Conservation (phyloP, 2,797 vertebrate genomes). For the Malacoraja senta region DNA sequence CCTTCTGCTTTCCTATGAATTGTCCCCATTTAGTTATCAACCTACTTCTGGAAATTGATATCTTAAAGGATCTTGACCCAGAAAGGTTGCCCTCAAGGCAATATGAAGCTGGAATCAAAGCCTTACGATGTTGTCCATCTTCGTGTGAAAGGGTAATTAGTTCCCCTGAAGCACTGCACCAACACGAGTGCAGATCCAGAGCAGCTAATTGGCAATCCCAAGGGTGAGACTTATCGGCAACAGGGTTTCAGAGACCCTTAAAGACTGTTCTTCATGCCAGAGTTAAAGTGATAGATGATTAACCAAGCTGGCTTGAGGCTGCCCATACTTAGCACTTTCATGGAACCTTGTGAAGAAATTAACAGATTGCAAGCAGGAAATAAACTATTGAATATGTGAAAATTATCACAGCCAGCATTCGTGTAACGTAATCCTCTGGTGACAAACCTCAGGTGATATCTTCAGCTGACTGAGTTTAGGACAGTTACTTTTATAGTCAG, state of each 20-base stretch:
- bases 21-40: background rate
- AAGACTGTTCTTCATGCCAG: background rate
- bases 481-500: background rate
- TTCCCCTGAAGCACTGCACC: constrained; percentile 23
- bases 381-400: background rate
- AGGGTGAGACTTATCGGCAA: background rate
- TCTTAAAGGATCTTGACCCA: background rate
- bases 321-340: background rate
- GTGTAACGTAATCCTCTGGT: background rate
- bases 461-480: background rate
- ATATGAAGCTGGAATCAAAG: background rate
- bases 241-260: background rate
- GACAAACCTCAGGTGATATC: background rate
- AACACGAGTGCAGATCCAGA: background rate
- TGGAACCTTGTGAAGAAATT: constrained; percentile 8
- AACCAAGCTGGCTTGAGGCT: constrained; percentile 12
- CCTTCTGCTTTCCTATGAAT: background rate
- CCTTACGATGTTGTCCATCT: background rate
- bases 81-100: background rate
- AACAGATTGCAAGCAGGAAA: background rate
- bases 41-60: background rate
- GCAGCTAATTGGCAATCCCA: constrained; percentile 15
- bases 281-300: constrained; percentile 6
- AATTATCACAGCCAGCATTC: background rate
- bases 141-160: background rate